These are phyloP conservation scores for Leptogaster cylindrica DNA, from an alignment of 2,888 invertebrate genomes.

Conservation along the genomic window DNA sequence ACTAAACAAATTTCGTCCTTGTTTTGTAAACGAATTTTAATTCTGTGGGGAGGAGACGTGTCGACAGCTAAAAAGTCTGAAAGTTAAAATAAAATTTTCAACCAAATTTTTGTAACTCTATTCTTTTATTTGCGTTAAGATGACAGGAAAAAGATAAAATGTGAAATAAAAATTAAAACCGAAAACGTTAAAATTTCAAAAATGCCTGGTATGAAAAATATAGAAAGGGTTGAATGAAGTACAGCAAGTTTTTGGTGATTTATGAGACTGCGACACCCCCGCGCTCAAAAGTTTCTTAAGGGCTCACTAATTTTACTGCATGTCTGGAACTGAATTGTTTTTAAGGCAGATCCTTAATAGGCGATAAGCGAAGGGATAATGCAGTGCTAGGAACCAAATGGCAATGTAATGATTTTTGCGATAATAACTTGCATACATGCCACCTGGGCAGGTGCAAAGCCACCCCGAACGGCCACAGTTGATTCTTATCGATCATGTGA, in stretches of 20 bases:
- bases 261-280: slow-evolving; percentile 8
- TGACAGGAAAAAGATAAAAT: not conserved
- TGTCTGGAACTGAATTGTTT: slow-evolving; percentile 29
- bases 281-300: slow-evolving; percentile 22
- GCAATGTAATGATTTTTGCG: slow-evolving; percentile 11
- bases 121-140: not conserved
- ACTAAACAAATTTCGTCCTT: not conserved
- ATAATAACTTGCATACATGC: slow-evolving; percentile 38
- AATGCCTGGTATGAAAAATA: not conserved
- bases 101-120: not conserved
- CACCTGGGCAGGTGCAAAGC: slow-evolving; percentile 15
- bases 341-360: slow-evolving; percentile 23
- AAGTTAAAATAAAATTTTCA: not conserved
- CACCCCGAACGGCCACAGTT: no score
- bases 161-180: not conserved
- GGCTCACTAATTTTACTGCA: slow-evolving; percentile 7
- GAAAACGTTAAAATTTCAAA: not conserved
- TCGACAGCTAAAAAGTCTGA: not conserved
- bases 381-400: slow-evolving; percentile 34
- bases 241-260: slow-evolving; percentile 12
- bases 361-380: slow-evolving; percentile 26
- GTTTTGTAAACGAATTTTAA: not conserved
- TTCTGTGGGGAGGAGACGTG: no score
- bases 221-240: not conserved
- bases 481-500: slow-evolving; percentile 13